phyloP scores from a whole-genome alignment of 2,888 invertebrate species.

The Tenthredo livida region DNA sequence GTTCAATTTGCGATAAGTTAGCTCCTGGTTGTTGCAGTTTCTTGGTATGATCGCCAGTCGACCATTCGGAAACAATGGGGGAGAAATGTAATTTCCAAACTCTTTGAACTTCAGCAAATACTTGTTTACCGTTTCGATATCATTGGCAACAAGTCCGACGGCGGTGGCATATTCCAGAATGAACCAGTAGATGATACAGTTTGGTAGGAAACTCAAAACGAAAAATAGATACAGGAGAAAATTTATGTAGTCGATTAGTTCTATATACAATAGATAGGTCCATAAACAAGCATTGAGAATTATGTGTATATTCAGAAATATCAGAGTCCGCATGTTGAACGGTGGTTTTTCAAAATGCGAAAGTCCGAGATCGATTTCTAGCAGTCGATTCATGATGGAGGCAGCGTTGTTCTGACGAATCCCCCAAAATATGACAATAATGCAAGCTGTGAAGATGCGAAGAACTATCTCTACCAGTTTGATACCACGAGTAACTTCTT shows the following conservation, averaged over 20 bases:
- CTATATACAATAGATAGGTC: neutral
- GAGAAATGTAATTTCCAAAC: neutral
- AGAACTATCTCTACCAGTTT: neutral
- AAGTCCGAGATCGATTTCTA: neutral
- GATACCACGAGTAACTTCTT: neutral
- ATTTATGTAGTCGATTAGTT: rapidly evolving
- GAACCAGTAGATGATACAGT: neutral
- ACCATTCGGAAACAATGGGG: neutral
- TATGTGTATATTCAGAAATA: neutral
- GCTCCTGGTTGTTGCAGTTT: neutral
- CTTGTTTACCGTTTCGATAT: neutral
- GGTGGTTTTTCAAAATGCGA: neutral
- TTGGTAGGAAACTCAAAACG: neutral
- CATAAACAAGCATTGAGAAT: neutral
- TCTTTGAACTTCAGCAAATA: neutral
- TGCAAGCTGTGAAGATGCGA: neutral
- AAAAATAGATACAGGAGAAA: no score
- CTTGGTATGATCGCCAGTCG: neutral
- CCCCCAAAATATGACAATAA: neutral
- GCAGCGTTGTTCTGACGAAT: neutral
- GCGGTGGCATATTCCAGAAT: neutral
- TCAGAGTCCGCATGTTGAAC: neutral
- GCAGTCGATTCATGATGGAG: neutral
- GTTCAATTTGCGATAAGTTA: neutral
- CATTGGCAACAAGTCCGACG: neutral